Evolutionary conservation across 2,113 vertebrate species (phyloP), one percentile per base, ranked within the genome.

Genomic region (Gallinago undulata): DNA sequence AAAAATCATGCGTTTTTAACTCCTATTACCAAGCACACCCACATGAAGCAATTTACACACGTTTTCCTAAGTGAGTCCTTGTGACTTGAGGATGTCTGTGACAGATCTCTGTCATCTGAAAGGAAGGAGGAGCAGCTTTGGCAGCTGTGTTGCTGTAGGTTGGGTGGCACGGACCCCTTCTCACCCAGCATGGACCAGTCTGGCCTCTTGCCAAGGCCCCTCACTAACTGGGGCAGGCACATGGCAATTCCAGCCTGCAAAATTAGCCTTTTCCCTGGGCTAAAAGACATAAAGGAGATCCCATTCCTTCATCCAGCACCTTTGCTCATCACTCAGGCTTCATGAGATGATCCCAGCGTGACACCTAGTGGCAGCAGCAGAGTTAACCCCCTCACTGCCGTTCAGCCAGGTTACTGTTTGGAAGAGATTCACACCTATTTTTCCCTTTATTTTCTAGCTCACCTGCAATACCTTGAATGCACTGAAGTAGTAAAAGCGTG

Each of bases 341-440:
- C 73, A 13, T 69, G 96, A 95, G 80, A 39, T 84, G 84, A 95
- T 97, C 89, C 91, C 97, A 96, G 87, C 19, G 0, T 98, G 98
- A 98, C 98, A 98, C 51, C 98, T 98, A 98, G 98, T 94, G 98
- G 98, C 47, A n/a, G 39, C 64, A 93, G 37, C n/a, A 59, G 39
- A 77, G 72, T 98, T 97, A 97, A 97, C 96, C 97, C 96, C 33
- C 1, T 86, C 56, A 12, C 6, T 28, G 10, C 89, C 85, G 72
- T 35, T 5, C 10, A 5, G 60, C 89, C 45, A 30, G 15, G 24
- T 39, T 55, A 50, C 21, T 14, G 11, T 60, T 27, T 51, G 33
- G 11, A 41, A 14, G 24, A 94, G 24, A 48, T 43, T 28, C 15
- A 18, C 14, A 18, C 3, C 11, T 43, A 8, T 11, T 93, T 81